Base-by-base conservation (phyloP, 2,888 invertebrate genomes). In the Leucophenga montana region DNA sequence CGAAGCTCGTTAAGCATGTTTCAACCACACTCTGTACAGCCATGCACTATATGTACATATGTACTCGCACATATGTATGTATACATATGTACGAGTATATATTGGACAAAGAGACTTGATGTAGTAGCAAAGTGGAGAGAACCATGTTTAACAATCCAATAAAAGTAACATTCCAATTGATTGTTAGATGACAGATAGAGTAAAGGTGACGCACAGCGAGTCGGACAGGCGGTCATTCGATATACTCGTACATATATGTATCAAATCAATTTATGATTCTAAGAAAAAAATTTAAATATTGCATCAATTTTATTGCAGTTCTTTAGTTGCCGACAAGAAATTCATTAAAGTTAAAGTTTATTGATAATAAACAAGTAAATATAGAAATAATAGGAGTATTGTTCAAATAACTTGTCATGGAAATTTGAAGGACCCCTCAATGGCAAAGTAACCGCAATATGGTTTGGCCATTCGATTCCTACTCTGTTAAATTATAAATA, bases 11-110 rank as follows among this genome's bases (percentile, higher is more conserved):
- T 71, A 72, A 70, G 70, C 50, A 66, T 64, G 71, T 73, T 71
- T 71, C 78, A 79, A 75, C 74, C n/a, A n/a, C n/a, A n/a, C n/a
- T n/a, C n/a, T n/a, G n/a, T n/a, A n/a, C n/a, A n/a, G n/a, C n/a
- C 77, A 67, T 76, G 79, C 71, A 75, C 70, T 73, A 71, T 78
- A 81, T 74, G 80, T 57, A 16, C 31, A 31, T 57, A 5, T 56
- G 20, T 20, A 13, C 27, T 27, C n/a, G n/a, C n/a, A 16, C 20
- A 20, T 59, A 13, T 61, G 61, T 61, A 16, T 33, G 48, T 22
- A 16, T 46, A 13, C 62, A 62, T 46, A 59, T 64, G 62, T 59
- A 50, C 8, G 16, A 46, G 46, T 3, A n/a, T 13, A 2, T 4
- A 6, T 2, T 6, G 50, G 18, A 50, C 50, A n/a, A 50, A 6